Conservation (phyloP, 2,888 invertebrate genomes). For the Cylindroiulus punctatus region DNA sequence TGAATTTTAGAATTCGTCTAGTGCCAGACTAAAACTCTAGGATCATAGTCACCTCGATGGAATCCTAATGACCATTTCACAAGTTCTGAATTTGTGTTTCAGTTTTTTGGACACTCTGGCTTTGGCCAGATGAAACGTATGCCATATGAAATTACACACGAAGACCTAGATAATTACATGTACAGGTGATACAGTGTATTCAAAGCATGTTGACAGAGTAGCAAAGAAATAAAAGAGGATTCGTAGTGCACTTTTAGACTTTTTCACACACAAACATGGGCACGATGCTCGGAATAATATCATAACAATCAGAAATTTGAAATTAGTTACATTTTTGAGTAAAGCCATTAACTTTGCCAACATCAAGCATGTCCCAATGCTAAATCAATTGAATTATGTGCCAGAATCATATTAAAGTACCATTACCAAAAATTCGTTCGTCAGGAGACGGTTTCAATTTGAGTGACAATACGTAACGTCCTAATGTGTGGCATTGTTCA, state of each 20-base stretch:
- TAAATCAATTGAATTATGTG: too few species aligned
- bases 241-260: not conserved
- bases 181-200: conserved; percentile 42
- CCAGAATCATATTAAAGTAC: too few species aligned
- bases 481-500: too few species aligned
- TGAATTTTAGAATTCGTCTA: not conserved
- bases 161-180: not conserved
- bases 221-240: conserved; percentile 27
- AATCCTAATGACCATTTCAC: not conserved
- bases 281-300: not conserved
- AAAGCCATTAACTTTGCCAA: too few species aligned
- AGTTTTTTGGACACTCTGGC: not conserved
- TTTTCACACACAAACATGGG: not conserved
- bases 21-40: not conserved
- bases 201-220: conserved; percentile 8
- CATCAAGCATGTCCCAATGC: too few species aligned
- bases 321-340: too few species aligned
- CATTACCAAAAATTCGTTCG: too few species aligned
- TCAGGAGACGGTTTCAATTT: too few species aligned
- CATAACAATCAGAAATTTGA: too few species aligned
- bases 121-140: not conserved
- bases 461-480: too few species aligned
- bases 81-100: not conserved
- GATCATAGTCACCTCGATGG: not conserved
- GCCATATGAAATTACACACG: not conserved